Evolutionary conservation across 2,888 invertebrate genomes (phyloP).

Genomic region (Limenitis camilla): DNA sequence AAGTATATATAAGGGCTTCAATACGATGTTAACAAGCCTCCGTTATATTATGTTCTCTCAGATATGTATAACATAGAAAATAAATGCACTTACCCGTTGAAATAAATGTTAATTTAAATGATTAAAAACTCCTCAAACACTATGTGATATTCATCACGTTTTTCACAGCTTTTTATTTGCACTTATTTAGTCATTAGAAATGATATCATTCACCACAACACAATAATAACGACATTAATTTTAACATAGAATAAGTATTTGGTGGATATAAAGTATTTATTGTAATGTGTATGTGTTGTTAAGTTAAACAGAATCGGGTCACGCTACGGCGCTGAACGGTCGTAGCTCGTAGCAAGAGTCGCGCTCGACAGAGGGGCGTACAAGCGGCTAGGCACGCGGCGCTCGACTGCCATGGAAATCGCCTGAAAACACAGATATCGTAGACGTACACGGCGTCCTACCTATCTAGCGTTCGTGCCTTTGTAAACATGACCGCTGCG

Average conservation of each 20-base stretch:
- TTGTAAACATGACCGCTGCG: constrained; percentile 43
- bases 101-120: not conserved
- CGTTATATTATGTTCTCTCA: not conserved
- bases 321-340: constrained; percentile 35
- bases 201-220: constrained; percentile 2
- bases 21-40: too few species aligned
- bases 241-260: not conserved
- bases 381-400: constrained; percentile 38
- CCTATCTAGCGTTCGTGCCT: constrained; percentile 27
- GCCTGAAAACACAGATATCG: constrained; percentile 29
- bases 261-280: not conserved
- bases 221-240: not conserved
- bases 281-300: not conserved
- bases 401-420: constrained; percentile 39
- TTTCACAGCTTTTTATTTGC: not conserved
- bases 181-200: not conserved
- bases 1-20: too few species aligned
- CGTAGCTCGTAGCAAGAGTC: constrained; percentile 40
- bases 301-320: constrained; percentile 5
- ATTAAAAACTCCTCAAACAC: not conserved
- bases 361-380: constrained; percentile 33
- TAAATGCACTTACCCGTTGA: not conserved
- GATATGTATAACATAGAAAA: not conserved
- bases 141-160: constrained; percentile 2
- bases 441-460: constrained; percentile 13